Evolutionary conservation across 2,888 invertebrate species (phyloP), one percentile per base, ranked within the genome.

Genomic region (Chrysolina haemoptera): DNA sequence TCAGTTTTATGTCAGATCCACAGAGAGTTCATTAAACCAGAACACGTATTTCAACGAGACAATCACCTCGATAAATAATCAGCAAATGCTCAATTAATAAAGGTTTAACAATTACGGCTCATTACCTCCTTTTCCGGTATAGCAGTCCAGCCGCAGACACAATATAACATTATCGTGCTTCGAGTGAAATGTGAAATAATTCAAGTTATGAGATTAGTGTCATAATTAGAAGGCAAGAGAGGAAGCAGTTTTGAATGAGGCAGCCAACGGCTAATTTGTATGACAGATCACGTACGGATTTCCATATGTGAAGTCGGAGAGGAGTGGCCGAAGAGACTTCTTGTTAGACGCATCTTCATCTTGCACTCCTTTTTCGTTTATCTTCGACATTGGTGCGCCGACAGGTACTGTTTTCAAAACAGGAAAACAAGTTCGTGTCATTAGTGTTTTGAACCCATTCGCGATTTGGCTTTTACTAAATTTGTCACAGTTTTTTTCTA

Each of bases 211-310:
- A 67, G 67, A 78, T 78, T 76, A 76, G 76, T 80, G 78, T 77
- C 78, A 79, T 78, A 76, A 80, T 80, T 77, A 79, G 74, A 68
- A 71, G 70, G 70, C 67, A 63, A 63, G 62, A 74, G 70, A 74
- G 78, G 76, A 77, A 77, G 75, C 76, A 73, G 68, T 68, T 75
- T 78, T 74, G 72, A 77, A 76, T 78, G 72, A 75, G 70, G 75
- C 73, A 75, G 66, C 68, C 68, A 68, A 59, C 62, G 70, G 75
- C 76, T 76, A 71, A 77, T 79, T 79, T 74, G 74, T 78, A 76
- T 77, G 76, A 75, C 77, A 50, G 70, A 76, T 79, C 81, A 81
- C 81, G 82, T 81, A 76, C 76, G 46, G 72, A 81, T 82, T 82
- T 79, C 82, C 81, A 82, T 81, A 82, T 79, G 66, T 79, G 76